A percentile compares a stretch with the other conserved stretches of the same genome.
phyloP scores from a whole-genome alignment of 2,797 vertebrate species.

The Fundulus diaphanus region DNA sequence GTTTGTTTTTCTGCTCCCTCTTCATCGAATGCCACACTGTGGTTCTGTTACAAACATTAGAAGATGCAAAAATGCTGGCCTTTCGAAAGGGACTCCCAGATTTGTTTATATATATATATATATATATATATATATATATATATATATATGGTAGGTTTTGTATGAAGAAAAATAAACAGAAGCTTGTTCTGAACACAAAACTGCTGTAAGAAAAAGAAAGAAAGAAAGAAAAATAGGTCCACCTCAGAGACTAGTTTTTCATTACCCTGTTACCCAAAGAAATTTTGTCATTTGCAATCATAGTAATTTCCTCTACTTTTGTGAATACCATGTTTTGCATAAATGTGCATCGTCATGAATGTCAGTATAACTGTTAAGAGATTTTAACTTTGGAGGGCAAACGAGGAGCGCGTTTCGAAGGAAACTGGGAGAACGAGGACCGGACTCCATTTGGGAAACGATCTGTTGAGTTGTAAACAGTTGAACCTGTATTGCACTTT shows the following conservation, averaged over 20 bases:
- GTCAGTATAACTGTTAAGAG: slow-evolving; percentile 86
- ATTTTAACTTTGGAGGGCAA: slow-evolving; percentile 73
- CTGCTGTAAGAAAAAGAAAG: slow-evolving; percentile 64
- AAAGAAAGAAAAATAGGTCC: slow-evolving; percentile 40
- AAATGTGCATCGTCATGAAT: slow-evolving; percentile 86
- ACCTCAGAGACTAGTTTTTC: slow-evolving; percentile 77
- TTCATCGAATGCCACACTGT: slow-evolving; percentile 34
- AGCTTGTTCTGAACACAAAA: slow-evolving; percentile 76
- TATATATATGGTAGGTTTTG: slow-evolving; percentile 76
- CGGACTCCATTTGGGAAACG: slow-evolving; percentile 78
- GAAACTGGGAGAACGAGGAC: slow-evolving; percentile 61
- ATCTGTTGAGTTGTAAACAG: slow-evolving; percentile 85
- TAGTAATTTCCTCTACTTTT: slow-evolving; percentile 80
- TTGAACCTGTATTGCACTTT: slow-evolving; percentile 96
- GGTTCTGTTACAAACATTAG: slow-evolving; percentile 58
- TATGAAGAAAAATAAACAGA: slow-evolving; percentile 77
- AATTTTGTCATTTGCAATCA: slow-evolving; percentile 81
- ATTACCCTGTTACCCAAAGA: slow-evolving; percentile 84
- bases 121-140: slow-evolving; percentile 52
- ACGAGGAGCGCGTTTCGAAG: slow-evolving; percentile 66
- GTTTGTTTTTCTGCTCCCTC: slow-evolving; percentile 31
- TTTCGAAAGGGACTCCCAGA: slow-evolving; percentile 78
- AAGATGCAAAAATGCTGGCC: slow-evolving; percentile 68
- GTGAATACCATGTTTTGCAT: slow-evolving; percentile 80
- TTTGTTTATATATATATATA: slow-evolving; percentile 55